Base-by-base conservation (phyloP, 2,888 invertebrate genomes). In the Andrena bicolor region DNA sequence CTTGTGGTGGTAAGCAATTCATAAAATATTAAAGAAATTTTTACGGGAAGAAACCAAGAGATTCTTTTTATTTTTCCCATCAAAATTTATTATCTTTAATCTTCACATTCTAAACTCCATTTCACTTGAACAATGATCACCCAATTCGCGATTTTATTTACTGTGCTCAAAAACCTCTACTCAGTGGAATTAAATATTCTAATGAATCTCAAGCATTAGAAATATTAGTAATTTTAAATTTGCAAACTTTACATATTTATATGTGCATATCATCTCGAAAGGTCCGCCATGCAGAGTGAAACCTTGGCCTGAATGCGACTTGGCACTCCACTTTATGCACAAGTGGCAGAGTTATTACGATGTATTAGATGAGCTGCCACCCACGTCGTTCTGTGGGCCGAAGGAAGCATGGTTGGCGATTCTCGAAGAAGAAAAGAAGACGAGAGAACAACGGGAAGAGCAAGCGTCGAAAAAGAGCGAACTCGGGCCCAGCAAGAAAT, bases 1-100 rank as follows among this genome's bases (percentile, higher is more conserved):
- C 94, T 41, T 96, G 96, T 86, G 94, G 94, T 74, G 95, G 95
- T 76, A n/a, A 63, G 49, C 69, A 16, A 61, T 71, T 77, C 32
- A 20, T n/a, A 20, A 48, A 0, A n/a, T 32, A 13, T 8, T 10
- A 51, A 77, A 35, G 53, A 35, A 53, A 51, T 32, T 61, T 23
- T 61, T 13, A 28, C 5, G 1, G n/a, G 6, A 13, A 23, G 23
- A 23, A 28, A 7, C 48, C 13, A 23, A 20, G 23, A 35, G 26
- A 23, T 48, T 32, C 35, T 23, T 13, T 23, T 13, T 4, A 41
- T 41, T 16, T 16, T 5, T 5, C 0, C 16, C 41, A 41, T 41
- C 4, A 4, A 41, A 41, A 41, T 41, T 41, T 16, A 41, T 41
- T 13, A 41, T 16, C 16, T 5, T 16, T 41, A 16, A 16, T 16